These are phyloP conservation scores for Eustalomyia histrio DNA, from an alignment of 2,888 invertebrate species.

Conservation along the genomic window DNA sequence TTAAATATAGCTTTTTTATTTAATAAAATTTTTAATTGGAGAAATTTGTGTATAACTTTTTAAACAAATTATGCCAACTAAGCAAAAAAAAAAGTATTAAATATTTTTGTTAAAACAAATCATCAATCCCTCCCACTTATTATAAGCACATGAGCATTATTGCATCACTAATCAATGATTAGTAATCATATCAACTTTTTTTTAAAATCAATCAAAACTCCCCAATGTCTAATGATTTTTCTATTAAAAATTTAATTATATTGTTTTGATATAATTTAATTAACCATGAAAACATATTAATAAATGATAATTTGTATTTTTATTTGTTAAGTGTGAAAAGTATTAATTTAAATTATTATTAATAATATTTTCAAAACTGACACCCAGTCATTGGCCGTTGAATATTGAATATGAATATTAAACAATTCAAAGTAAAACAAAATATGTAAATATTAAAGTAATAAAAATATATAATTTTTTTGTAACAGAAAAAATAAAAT, in stretches of 20 bases:
- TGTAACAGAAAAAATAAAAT: not conserved
- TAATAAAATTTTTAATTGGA: no score
- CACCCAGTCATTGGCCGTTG: slow-evolving; percentile 28
- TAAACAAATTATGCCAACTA: no score
- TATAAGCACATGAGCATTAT: no score
- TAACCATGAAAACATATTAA: slow-evolving; percentile 43
- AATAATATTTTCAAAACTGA: not conserved
- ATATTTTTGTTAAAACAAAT: no score
- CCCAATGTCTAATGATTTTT: not conserved
- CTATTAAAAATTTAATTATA: not conserved
- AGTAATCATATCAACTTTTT: no score
- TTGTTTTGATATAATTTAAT: slow-evolving; percentile 27
- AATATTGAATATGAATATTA: not conserved
- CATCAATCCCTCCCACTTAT: no score
- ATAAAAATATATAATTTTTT: not conserved
- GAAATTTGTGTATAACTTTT: no score
- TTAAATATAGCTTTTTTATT: no score
- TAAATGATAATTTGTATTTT: slow-evolving; percentile 38
- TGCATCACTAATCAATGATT: no score
- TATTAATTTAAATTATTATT: not conserved
- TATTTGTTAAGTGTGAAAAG: slow-evolving; percentile 19
- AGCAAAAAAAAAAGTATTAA: no score
- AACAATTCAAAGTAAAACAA: not conserved
- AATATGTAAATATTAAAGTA: slow-evolving; percentile 10
- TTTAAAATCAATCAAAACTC: not conserved